phyloP scores from a whole-genome alignment of 2,797 vertebrate species.

The Liasis olivaceus region DNA sequence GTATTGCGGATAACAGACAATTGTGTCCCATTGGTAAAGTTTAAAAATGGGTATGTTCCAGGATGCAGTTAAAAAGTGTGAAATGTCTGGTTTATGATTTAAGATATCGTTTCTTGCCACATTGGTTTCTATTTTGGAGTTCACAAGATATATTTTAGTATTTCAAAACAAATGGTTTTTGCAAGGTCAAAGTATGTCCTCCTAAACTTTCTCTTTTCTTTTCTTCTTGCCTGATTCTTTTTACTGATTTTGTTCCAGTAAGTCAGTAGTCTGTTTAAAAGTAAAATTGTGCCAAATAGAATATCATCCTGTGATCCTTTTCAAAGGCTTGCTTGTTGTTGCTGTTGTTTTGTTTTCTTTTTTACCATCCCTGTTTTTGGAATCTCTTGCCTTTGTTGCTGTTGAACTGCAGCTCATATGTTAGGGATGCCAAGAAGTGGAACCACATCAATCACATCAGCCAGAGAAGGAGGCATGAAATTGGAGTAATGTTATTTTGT shows the following conservation, averaged over 20 bases:
- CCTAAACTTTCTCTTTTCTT: not conserved
- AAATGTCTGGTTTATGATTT: slow-evolving; percentile 6
- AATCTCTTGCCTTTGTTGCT: not conserved
- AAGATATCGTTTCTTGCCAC: not conserved
- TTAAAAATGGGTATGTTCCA: slow-evolving; percentile 37
- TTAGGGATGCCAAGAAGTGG: not conserved
- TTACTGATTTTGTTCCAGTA: not conserved
- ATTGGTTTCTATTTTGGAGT: not conserved
- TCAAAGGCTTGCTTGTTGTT: not conserved
- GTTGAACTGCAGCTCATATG: not conserved
- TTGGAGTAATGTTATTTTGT: not conserved
- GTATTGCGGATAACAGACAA: not conserved
- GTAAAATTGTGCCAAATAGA: not conserved
- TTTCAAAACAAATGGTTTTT: not conserved
- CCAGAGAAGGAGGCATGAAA: not conserved
- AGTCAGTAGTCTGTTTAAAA: not conserved
- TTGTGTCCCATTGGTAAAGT: slow-evolving; percentile 22
- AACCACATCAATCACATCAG: not conserved
- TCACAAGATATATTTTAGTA: not conserved
- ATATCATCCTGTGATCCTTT: not conserved
- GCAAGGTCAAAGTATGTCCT: not conserved
- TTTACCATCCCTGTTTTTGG: not conserved
- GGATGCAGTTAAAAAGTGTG: not conserved
- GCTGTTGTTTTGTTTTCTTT: not conserved
- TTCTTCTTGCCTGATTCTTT: not conserved